Evolutionary conservation across 2,797 vertebrate genomes (phyloP), one percentile per base, ranked within the genome.

Genomic region (Tapera naevia): DNA sequence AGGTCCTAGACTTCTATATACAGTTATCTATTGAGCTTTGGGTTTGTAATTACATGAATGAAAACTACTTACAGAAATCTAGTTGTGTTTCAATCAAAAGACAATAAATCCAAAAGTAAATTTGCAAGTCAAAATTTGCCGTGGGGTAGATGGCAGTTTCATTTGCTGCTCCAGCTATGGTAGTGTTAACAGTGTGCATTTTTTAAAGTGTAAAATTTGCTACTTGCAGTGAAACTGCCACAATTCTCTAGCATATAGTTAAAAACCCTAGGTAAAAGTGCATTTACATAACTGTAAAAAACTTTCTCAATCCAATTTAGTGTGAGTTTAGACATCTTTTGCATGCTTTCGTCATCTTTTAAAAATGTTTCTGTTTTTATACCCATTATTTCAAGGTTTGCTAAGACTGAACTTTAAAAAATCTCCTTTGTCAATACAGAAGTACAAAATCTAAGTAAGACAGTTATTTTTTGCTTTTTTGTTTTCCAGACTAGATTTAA

Each of bases 401-500:
- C 61, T 80, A 61, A 81, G 39, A 28, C 18, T 53, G 88, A 88
- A 93, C 65, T 60, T 53, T 67, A 76, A 74, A 95, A 89, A 91
- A 89, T 67, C 69, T 57, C 61, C 24, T 76, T 87, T 88, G 88
- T 43, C 58, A 93, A 72, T 50, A 91, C 32, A 92, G 39, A 80
- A 93, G 86, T 82, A 73, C 5, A 86, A 93, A 95, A 89, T n/a
- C 60, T 79, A 94, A 88, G 10, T 21, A 89, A 93, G 94, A 66
- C 2, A 19, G 41, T 87, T 87, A 89, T 90, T 85, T 94, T 86
- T 79, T 67, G 93, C 93, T 70, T 39, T 93, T 94, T 70, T 37
- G n/a, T 94, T 97, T 97, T 88, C 66, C 58, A 81, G 69, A 88
- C 69, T 3, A 93, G 83, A 95, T 93, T 92, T 86, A 97, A 95